These are phyloP conservation scores for Tachina lurida DNA, from an alignment of 2,888 invertebrate genomes.

Conservation along the genomic window DNA sequence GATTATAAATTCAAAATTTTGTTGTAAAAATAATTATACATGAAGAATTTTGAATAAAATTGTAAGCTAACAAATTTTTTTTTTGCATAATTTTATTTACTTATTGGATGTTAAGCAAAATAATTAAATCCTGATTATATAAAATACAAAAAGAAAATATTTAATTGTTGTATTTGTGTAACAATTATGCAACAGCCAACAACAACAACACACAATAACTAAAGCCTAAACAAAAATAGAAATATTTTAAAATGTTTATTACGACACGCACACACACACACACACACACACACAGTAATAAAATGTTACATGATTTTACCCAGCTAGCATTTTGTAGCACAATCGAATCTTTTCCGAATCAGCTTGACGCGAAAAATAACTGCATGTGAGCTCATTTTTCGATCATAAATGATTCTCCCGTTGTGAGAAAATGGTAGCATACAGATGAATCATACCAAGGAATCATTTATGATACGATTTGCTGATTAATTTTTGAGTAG, in stretches of 20 bases:
- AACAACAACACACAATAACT: constrained; percentile 6
- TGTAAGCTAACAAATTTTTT: neutral
- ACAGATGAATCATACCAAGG: too few relatives aligned
- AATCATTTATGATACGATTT: too few relatives aligned
- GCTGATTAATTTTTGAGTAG: too few relatives aligned
- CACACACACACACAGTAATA: constrained; percentile 18
- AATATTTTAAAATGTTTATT: constrained; percentile 16
- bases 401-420: too few relatives aligned
- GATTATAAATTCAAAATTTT: neutral
- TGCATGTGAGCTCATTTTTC: too few relatives aligned
- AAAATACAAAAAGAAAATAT: constrained; percentile 34
- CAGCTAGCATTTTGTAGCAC: too few relatives aligned
- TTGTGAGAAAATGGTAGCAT: too few relatives aligned
- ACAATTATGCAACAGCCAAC: constrained; percentile 25
- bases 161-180: constrained; percentile 41
- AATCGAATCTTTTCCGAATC: too few relatives aligned
- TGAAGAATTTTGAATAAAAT: constrained; percentile 15
- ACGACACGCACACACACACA: too few relatives aligned
- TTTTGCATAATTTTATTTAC: constrained; percentile 40
- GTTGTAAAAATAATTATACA: constrained; percentile 3
- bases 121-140: constrained; percentile 59
- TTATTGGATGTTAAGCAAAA: constrained; percentile 49
- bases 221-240: neutral
- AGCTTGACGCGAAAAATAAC: too few relatives aligned
- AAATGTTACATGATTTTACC: constrained; percentile 42